These are phyloP conservation scores for Channa argus DNA, from an alignment of 2,113 vertebrate genomes.

Conservation along the genomic window DNA sequence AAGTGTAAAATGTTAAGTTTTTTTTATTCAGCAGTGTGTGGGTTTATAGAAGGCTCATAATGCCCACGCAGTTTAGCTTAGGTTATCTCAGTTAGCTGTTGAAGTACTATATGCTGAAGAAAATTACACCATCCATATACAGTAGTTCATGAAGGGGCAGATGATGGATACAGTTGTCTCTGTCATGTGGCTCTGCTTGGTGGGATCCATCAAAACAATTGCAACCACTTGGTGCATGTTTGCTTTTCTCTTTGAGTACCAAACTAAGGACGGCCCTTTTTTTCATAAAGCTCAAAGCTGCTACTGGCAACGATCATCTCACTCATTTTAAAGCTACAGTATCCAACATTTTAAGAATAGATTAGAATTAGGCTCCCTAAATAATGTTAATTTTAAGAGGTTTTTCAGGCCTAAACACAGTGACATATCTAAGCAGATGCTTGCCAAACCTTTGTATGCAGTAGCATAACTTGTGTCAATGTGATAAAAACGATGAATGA, in stretches of 20 bases:
- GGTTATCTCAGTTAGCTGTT: constrained; percentile 8
- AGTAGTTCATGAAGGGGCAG: not conserved
- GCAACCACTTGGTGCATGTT: not conserved
- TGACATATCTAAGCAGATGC: too few species aligned
- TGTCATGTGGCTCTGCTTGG: constrained; percentile 53
- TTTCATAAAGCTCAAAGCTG: not conserved
- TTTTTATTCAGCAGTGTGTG: constrained; percentile 26
- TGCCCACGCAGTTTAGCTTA: constrained; percentile 13
- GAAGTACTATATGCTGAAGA: constrained; percentile 8
- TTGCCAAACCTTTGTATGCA: too few species aligned
- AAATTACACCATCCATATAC: constrained; percentile 17
- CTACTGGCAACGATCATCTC: too few species aligned
- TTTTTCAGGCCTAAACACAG: too few species aligned
- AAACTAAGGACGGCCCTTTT: not conserved
- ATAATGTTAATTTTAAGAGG: too few species aligned
- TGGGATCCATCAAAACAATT: not conserved
- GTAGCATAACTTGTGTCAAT: too few species aligned
- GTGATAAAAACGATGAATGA: too few species aligned
- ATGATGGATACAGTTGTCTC: constrained; percentile 32
- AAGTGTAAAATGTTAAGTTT: constrained; percentile 12
- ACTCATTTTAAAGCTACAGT: too few species aligned
- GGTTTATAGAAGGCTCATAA: constrained; percentile 23
- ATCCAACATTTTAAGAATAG: too few species aligned
- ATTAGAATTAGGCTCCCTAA: too few species aligned
- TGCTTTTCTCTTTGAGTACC: not conserved